Evolutionary conservation across 1,140 invertebrate genomes (phyloP).

Genomic region (Danaus melanippus): DNA sequence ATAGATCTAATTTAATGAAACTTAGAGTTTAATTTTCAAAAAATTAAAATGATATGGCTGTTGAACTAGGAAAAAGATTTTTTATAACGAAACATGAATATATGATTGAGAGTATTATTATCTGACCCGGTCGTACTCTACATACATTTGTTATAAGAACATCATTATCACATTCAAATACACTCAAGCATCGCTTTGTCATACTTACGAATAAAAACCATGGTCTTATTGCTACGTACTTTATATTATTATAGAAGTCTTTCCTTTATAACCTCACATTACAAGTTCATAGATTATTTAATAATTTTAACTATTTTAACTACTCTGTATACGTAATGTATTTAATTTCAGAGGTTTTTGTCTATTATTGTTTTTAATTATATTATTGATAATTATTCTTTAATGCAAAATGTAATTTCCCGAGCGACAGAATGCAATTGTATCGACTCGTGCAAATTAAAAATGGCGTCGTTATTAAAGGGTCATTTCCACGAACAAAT

Average conservation of each 20-base stretch:
- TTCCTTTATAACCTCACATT: too few species aligned
- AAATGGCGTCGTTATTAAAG: constrained; percentile 25
- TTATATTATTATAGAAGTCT: constrained; percentile 2
- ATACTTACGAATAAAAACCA: constrained; percentile 22
- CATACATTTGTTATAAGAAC: not conserved
- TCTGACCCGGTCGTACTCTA: too few species aligned
- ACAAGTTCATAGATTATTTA: too few species aligned
- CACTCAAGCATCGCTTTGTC: constrained; percentile 15
- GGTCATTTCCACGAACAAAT: constrained; percentile 40
- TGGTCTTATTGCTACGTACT: not conserved
- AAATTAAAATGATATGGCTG: too few species aligned
- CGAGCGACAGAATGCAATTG: constrained; percentile 9
- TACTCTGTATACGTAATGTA: not conserved
- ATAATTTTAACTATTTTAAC: too few species aligned
- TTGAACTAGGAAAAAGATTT: too few species aligned
- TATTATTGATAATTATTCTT: not conserved
- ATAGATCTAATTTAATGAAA: too few species aligned
- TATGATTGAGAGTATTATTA: too few species aligned
- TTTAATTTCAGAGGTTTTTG: not conserved
- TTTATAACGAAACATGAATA: too few species aligned
- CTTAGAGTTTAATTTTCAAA: too few species aligned
- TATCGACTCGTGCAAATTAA: not conserved
- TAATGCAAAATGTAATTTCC: constrained; percentile 27
- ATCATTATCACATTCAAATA: constrained; percentile 21
- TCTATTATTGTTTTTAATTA: constrained; percentile 1